Conservation (phyloP, 2,797 vertebrate species). For the Pipistrellus kuhlii region DNA sequence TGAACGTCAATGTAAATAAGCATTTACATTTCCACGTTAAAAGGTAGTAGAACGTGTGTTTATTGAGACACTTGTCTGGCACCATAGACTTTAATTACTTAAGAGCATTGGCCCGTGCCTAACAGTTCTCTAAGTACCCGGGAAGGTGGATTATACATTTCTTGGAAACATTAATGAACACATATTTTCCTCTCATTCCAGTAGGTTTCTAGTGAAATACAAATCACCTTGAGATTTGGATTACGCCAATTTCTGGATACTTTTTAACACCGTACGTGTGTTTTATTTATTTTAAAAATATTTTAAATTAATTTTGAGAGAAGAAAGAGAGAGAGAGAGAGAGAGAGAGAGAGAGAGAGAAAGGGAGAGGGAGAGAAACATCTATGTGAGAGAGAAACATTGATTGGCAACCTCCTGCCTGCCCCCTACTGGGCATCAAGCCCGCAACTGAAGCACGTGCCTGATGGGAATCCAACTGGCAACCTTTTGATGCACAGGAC, state of each 20-base stretch:
- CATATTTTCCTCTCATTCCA: neutral
- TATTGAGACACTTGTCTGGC: slow-evolving; percentile 44
- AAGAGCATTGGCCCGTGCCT: slow-evolving; percentile 47
- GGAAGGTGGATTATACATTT: neutral
- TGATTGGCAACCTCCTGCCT: neutral
- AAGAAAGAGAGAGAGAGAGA: neutral
- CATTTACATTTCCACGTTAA: slow-evolving; percentile 49
- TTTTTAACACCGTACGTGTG: neutral
- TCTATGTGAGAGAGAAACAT: neutral
- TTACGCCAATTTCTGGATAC: neutral
- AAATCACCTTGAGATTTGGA: neutral
- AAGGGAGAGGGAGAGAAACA: neutral
- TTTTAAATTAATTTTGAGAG: neutral
- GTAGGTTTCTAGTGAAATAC: neutral
- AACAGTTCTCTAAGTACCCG: neutral
- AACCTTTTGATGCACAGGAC: neutral
- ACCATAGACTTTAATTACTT: slow-evolving; percentile 48
- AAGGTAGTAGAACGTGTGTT: slow-evolving; percentile 44
- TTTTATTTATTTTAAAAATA: neutral
- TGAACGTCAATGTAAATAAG: slow-evolving; percentile 60
- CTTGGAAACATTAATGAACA: neutral
- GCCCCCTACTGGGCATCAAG: neutral
- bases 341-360: neutral
- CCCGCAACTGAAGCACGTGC: neutral
- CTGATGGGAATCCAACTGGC: neutral